A percentile compares a stretch with the other conserved stretches of the same genome.
Evolutionary conservation across 2,888 invertebrate species (phyloP).

Genomic region (Cyclophora albipunctata): DNA sequence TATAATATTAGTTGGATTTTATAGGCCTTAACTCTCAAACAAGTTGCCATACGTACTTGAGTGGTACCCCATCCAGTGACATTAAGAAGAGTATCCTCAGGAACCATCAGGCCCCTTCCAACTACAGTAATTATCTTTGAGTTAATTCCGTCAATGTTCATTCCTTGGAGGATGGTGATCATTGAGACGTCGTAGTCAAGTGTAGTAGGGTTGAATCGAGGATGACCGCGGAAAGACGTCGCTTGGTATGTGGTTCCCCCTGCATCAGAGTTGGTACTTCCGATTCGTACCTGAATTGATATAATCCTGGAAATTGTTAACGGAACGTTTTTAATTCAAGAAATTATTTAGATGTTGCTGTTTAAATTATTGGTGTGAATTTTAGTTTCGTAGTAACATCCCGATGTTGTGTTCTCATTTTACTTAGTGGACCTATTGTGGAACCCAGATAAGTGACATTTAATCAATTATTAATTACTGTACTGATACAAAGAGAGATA

Average conservation of each 20-base stretch:
- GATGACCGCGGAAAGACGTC: conserved; percentile 6
- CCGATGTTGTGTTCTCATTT: no score
- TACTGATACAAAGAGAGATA: no score
- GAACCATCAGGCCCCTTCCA: conserved; percentile 4
- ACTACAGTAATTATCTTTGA: conserved; percentile 10
- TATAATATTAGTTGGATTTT: no score
- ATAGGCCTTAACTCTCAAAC: neutral
- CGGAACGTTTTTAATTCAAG: no score
- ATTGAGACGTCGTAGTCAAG: conserved; percentile 18
- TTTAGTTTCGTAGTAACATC: no score
- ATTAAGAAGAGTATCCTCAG: conserved; percentile 4
- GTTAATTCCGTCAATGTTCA: conserved; percentile 16
- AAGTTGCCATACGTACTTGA: conserved; percentile 4
- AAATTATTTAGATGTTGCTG: no score
- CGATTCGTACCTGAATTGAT: conserved; percentile 36
- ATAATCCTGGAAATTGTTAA: conserved; percentile 8
- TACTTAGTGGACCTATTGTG: no score
- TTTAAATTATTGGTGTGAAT: no score
- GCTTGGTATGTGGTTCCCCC: conserved; percentile 17
- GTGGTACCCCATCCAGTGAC: conserved; percentile 36
- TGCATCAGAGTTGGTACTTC: conserved; percentile 32
- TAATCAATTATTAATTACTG: no score
- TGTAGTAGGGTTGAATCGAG: conserved; percentile 7
- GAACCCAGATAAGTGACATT: no score
- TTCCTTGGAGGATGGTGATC: conserved; percentile 4